phyloP scores from a whole-genome alignment of 2,888 invertebrate species.

The Artemia sinica region DNA sequence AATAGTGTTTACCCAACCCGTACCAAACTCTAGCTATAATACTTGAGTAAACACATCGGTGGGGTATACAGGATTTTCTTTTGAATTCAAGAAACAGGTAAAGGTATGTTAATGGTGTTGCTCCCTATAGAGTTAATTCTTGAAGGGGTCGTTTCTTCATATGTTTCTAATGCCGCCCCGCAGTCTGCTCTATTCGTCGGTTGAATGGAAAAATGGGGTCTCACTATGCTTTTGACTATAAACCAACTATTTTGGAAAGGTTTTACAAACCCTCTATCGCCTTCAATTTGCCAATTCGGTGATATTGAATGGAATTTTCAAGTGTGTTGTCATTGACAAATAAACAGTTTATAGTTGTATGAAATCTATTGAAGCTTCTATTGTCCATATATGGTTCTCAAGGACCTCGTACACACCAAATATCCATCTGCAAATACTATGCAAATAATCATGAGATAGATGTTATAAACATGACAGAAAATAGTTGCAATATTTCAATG shows the following conservation, averaged over 20 bases:
- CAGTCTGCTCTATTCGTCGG: too few relatives aligned
- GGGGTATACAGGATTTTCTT: slow-evolving; percentile 13
- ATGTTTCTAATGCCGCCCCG: too few relatives aligned
- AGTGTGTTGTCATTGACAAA: slow-evolving; percentile 5
- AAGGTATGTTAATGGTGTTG: slow-evolving; percentile 13
- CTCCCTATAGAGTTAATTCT: slow-evolving; percentile 4
- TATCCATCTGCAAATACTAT: too few relatives aligned
- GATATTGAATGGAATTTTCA: background rate
- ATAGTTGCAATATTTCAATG: too few relatives aligned
- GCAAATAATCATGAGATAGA: too few relatives aligned
- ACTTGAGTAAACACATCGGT: slow-evolving; percentile 5
- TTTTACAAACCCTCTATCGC: slow-evolving; percentile 12
- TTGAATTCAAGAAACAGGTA: background rate
- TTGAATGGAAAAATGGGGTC: too few relatives aligned
- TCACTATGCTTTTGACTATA: background rate
- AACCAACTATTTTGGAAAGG: slow-evolving; percentile 13
- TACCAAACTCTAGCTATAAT: background rate
- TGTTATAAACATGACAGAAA: too few relatives aligned
- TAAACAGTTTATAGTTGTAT: background rate
- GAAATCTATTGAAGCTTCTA: too few relatives aligned
- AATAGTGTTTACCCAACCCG: too few relatives aligned
- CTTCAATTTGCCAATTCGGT: slow-evolving; percentile 3
- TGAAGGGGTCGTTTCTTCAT: background rate
- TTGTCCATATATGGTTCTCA: too few relatives aligned
- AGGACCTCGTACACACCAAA: too few relatives aligned